Evolutionary conservation across 2,113 vertebrate genomes (phyloP).

Genomic region (Anthoscopus minutus): DNA sequence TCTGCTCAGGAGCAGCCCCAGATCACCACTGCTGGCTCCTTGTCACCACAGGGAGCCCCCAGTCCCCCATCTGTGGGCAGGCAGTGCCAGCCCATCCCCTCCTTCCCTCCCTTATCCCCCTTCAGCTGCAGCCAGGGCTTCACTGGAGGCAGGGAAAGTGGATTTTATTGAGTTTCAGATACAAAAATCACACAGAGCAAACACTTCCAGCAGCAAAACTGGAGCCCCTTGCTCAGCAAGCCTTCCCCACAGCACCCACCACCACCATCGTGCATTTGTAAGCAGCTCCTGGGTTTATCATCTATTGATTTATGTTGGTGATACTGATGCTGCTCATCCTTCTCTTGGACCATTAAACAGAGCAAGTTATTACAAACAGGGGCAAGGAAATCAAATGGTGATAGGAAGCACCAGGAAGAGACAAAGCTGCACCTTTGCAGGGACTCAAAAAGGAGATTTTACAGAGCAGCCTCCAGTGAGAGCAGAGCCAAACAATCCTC

Average conservation of each 20-base stretch:
- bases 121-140: neutral
- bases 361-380: neutral
- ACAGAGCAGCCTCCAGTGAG: neutral
- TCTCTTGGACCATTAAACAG: neutral
- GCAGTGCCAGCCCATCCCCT: neutral
- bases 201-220: neutral
- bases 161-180: conserved; percentile 20
- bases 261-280: neutral
- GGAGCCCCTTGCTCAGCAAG: neutral
- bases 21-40: neutral
- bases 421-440: neutral
- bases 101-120: neutral
- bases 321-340: neutral
- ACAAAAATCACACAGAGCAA: neutral
- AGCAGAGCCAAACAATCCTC: neutral
- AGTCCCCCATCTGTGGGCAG: neutral
- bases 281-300: neutral
- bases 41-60: neutral
- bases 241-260: neutral
- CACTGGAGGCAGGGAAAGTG: neutral
- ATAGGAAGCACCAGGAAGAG: neutral
- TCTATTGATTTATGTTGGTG: neutral
- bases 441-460: neutral
- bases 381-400: neutral
- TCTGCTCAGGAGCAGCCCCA: neutral